phyloP scores from a whole-genome alignment of 35 echinoderm and acorn worm genomes.

The Patiria miniata region DNA sequence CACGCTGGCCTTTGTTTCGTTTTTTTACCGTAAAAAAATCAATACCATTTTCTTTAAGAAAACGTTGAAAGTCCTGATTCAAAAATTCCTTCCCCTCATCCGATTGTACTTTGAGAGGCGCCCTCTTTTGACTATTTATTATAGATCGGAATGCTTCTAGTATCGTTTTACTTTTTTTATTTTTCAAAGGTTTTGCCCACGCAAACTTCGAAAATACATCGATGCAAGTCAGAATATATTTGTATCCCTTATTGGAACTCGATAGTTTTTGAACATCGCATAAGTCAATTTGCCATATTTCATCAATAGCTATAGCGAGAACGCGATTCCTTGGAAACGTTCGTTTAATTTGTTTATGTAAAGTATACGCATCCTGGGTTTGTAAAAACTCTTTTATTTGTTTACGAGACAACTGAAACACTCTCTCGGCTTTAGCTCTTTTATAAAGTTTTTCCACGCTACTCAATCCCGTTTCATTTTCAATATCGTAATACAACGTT shows the following conservation, averaged over 20 bases:
- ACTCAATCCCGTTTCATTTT: conserved; percentile 6
- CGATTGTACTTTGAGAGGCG: conserved; percentile 38
- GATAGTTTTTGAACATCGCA: background rate
- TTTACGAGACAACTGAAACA: background rate
- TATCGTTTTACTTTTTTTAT: conserved; percentile 21
- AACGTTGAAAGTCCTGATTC: conserved; percentile 36
- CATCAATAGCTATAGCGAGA: background rate
- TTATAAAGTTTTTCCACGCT: conserved; percentile 37
- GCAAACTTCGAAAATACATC: conserved; percentile 55
- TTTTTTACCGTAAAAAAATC: conserved; percentile 56
- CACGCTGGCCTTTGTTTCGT: conserved; percentile 52
- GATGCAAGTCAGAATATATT: conserved; percentile 38
- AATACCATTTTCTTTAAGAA: conserved; percentile 37
- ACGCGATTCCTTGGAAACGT: background rate
- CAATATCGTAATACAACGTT: conserved; percentile 29
- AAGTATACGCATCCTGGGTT: conserved; percentile 33
- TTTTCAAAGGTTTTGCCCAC: conserved; percentile 31
- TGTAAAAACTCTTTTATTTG: background rate
- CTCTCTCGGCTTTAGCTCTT: background rate
- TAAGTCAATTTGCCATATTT: background rate
- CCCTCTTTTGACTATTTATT: background rate
- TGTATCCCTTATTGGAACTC: conserved; percentile 44
- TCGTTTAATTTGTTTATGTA: conserved; percentile 7
- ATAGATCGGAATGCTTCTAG: background rate
- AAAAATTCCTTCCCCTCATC: conserved; percentile 55